phyloP scores from a whole-genome alignment of 2,797 vertebrate species.

The Coregonus ussuriensis region DNA sequence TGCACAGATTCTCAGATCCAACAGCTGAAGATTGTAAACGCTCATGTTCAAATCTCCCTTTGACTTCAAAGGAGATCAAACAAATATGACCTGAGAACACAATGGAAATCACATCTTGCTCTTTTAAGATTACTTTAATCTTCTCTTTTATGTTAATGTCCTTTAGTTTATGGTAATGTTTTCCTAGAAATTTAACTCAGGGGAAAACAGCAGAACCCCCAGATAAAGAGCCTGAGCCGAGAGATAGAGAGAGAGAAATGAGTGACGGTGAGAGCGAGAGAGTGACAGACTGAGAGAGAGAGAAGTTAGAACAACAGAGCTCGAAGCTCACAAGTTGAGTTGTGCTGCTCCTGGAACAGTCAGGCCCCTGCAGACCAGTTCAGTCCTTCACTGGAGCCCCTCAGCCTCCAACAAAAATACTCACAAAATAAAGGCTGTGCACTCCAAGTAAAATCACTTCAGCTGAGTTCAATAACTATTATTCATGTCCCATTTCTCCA shows the following conservation, averaged over 20 bases:
- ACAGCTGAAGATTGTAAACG: not conserved
- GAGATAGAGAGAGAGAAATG: slow-evolving; percentile 27
- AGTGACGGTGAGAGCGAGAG: slow-evolving; percentile 39
- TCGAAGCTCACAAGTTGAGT: slow-evolving; percentile 71
- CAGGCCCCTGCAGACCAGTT: slow-evolving; percentile 72
- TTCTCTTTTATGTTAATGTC: slow-evolving; percentile 55
- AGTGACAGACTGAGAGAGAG: slow-evolving; percentile 36
- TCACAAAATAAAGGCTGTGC: slow-evolving; percentile 79
- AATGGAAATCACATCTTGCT: slow-evolving; percentile 67
- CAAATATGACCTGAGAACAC: slow-evolving; percentile 55
- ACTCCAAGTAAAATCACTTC: slow-evolving; percentile 84
- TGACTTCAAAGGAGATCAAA: slow-evolving; percentile 49
- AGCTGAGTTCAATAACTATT: slow-evolving; percentile 78
- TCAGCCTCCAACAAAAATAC: slow-evolving; percentile 80
- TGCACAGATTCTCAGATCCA: not conserved
- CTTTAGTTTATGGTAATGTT: slow-evolving; percentile 68
- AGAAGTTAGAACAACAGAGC: slow-evolving; percentile 77
- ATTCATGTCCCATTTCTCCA: slow-evolving; percentile 74
- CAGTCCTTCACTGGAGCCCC: slow-evolving; percentile 76
- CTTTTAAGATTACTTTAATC: slow-evolving; percentile 61
- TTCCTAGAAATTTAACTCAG: slow-evolving; percentile 64
- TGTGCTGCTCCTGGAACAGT: slow-evolving; percentile 78
- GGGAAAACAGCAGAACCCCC: slow-evolving; percentile 40
- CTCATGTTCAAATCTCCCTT: slow-evolving; percentile 21
- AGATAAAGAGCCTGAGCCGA: slow-evolving; percentile 62